Percentiles rank a stretch among this genome's conserved stretches.
Conservation (phyloP, 2,888 invertebrate genomes). For the Melieria picta region DNA sequence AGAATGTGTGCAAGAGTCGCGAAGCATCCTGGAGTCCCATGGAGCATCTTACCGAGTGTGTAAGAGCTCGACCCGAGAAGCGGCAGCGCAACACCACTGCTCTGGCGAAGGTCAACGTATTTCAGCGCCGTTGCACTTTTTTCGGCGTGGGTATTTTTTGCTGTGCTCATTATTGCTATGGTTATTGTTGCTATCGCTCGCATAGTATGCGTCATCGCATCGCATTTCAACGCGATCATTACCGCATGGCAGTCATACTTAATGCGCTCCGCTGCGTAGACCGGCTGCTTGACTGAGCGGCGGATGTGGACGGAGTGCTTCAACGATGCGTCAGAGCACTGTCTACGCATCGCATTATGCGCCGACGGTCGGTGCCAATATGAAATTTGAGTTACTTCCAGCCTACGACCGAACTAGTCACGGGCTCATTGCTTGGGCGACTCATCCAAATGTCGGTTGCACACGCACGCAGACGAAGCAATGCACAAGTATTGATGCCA, state of each 20-base stretch:
- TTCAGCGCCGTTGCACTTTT: not conserved
- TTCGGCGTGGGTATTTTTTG: not conserved
- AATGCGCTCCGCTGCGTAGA: not conserved
- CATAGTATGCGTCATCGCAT: slow-evolving; percentile 20
- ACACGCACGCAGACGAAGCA: no score
- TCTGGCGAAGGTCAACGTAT: slow-evolving; percentile 9
- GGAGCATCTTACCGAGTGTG: not conserved
- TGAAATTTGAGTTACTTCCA: no score
- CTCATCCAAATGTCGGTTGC: no score
- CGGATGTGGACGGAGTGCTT: slow-evolving; percentile 7
- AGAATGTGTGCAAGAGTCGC: slow-evolving; percentile 1
- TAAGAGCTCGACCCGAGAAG: not conserved
- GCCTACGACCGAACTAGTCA: no score
- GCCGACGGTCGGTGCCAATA: no score
- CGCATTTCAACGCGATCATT: slow-evolving; percentile 11
- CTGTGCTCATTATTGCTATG: no score
- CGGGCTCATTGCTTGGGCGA: no score
- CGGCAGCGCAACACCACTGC: not conserved
- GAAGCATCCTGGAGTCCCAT: not conserved
- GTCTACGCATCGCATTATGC: slow-evolving; percentile 11
- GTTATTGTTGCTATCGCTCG: not conserved
- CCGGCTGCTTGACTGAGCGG: not conserved
- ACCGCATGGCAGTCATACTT: not conserved
- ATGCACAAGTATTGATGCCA: no score
- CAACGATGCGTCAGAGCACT: slow-evolving; percentile 26